These are phyloP conservation scores for Motacilla tschutschensis DNA, from an alignment of 2,113 vertebrate genomes.

Conservation along the genomic window DNA sequence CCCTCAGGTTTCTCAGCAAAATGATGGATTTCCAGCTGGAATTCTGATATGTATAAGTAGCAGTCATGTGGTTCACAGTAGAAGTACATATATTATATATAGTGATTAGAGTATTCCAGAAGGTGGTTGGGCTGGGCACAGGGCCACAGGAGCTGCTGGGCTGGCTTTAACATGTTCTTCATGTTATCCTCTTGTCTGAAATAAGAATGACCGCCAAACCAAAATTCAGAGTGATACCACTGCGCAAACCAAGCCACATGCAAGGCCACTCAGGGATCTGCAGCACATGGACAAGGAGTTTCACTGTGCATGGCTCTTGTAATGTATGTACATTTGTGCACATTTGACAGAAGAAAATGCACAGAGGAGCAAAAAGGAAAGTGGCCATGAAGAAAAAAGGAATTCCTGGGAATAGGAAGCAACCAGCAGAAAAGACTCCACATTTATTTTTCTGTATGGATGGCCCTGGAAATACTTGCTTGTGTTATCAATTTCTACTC, in stretches of 20 bases:
- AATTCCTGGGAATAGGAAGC: background rate
- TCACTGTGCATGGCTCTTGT: background rate
- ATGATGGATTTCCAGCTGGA: background rate
- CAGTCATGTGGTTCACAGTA: background rate
- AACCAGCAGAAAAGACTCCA: background rate
- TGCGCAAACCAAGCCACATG: background rate
- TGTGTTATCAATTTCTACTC: background rate
- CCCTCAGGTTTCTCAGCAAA: background rate
- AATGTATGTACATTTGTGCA: fast-evolving
- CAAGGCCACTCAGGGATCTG: background rate
- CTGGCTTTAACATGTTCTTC: background rate
- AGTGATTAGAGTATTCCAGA: background rate
- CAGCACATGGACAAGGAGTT: background rate
- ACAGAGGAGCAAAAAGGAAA: background rate
- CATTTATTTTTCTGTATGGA: background rate
- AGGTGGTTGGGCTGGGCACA: background rate
- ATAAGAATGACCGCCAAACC: background rate
- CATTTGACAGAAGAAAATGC: background rate
- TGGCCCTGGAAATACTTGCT: background rate
- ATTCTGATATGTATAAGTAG: background rate
- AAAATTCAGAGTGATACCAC: background rate
- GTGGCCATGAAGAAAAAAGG: background rate
- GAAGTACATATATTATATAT: background rate
- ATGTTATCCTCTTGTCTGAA: background rate
- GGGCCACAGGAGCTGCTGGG: background rate